phyloP scores from a whole-genome alignment of 1,140 invertebrate genomes.

The Caenorhabditis latens region DNA sequence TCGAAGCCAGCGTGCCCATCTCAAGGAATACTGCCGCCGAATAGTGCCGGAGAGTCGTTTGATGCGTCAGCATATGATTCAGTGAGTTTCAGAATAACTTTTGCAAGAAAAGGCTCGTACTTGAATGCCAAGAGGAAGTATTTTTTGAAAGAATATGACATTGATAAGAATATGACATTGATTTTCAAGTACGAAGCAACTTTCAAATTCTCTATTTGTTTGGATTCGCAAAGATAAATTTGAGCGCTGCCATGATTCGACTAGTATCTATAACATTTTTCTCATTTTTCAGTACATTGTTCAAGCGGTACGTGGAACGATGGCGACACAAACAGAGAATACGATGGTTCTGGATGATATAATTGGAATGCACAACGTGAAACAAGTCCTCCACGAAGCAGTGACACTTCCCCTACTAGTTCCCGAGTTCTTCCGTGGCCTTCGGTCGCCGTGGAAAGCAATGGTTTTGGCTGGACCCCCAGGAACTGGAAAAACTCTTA shows the following conservation, averaged over 20 bases:
- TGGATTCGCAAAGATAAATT: too few relatives aligned
- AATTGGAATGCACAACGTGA: slow-evolving; percentile 94
- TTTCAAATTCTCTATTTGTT: too few relatives aligned
- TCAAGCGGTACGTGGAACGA: slow-evolving; percentile 30
- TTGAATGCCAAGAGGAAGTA: too few relatives aligned
- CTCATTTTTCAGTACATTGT: slow-evolving; percentile 39
- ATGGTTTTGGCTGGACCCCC: slow-evolving; percentile 85
- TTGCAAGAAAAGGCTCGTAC: too few relatives aligned
- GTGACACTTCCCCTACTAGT: slow-evolving; percentile 97
- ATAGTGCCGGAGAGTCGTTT: slow-evolving; percentile 28
- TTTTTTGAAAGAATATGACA: too few relatives aligned
- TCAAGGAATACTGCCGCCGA: slow-evolving; percentile 13
- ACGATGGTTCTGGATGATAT: slow-evolving; percentile 91
- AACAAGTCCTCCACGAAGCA: slow-evolving; percentile 93
- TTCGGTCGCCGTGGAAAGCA: slow-evolving; percentile 77
- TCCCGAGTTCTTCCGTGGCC: slow-evolving; percentile 90
- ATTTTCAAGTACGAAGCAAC: background rate
- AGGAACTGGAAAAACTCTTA: slow-evolving; percentile 98
- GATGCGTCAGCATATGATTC: slow-evolving; percentile 30
- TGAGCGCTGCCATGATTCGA: background rate
- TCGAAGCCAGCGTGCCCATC: background rate
- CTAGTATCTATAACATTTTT: background rate
- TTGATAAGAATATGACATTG: too few relatives aligned
- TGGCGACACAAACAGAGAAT: slow-evolving; percentile 12
- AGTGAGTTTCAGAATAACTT: background rate